Evolutionary conservation across 2,888 invertebrate genomes (phyloP).

Genomic region (Chrysotoxum bicinctum): DNA sequence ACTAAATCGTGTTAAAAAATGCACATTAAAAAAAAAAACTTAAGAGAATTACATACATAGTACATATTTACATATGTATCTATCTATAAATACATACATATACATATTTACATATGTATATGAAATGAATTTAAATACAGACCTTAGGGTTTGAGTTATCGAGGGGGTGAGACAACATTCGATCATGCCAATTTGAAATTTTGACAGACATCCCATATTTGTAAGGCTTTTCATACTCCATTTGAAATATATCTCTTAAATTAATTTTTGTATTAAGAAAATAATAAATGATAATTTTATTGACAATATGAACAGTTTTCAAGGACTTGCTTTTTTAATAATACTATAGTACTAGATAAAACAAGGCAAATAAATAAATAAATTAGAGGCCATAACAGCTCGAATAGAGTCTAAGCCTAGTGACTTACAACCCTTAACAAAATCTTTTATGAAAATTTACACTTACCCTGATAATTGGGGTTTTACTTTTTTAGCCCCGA

Average conservation of each 20-base stretch:
- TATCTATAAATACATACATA: no score
- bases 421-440: no score
- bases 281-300: not conserved
- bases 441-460: no score
- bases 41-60: no score
- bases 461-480: no score
- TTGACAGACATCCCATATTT: constrained; percentile 35
- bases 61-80: no score
- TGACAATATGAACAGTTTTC: not conserved
- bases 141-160: constrained; percentile 43
- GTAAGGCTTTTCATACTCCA: constrained; percentile 32
- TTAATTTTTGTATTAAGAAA: not conserved
- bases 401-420: no score
- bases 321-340: not conserved
- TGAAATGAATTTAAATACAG: not conserved
- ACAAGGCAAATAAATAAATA: no score
- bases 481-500: no score
- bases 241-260: not conserved
- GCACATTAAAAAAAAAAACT: not conserved
- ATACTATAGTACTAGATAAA: no score
- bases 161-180: constrained; percentile 11
- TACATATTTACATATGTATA: not conserved
- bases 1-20: not conserved
- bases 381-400: no score
- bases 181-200: constrained; percentile 51